Evolutionary conservation across 2,113 vertebrate genomes (phyloP).

Genomic region (Scartelaos histophorus): DNA sequence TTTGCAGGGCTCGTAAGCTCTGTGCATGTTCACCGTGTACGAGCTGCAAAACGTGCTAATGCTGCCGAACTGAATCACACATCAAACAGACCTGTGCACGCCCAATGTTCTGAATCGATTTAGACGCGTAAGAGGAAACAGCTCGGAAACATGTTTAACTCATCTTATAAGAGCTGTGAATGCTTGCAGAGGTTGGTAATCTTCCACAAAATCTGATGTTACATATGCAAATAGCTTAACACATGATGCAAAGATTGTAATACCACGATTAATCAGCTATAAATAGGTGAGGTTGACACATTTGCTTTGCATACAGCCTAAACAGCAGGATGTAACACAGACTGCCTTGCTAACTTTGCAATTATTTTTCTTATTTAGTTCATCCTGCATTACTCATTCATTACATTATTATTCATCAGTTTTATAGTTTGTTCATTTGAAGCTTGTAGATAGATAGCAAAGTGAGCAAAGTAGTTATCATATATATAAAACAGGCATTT

Average conservation of each 20-base stretch:
- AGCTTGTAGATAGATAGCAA: too few species aligned
- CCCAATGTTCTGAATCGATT: not conserved
- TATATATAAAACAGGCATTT: too few species aligned
- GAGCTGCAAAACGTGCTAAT: not conserved
- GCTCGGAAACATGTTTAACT: not conserved
- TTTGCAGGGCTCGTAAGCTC: slow-evolving; percentile 39
- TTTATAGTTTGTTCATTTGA: not conserved
- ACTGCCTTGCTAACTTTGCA: too few species aligned
- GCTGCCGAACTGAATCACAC: not conserved
- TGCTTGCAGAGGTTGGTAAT: not conserved
- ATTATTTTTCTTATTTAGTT: not conserved
- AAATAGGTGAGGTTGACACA: too few species aligned
- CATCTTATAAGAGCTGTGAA: not conserved
- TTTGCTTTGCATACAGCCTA: too few species aligned
- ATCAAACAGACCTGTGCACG: not conserved
- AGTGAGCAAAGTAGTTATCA: too few species aligned
- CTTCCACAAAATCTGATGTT: too few species aligned
- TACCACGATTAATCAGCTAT: not conserved
- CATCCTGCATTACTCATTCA: not conserved
- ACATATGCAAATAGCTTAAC: too few species aligned
- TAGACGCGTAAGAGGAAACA: not conserved
- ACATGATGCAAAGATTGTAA: too few species aligned
- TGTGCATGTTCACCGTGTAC: slow-evolving; percentile 7
- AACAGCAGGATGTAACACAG: too few species aligned
- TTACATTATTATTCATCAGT: too few species aligned